phyloP scores from a whole-genome alignment of 1,140 invertebrate species.

The Drosophila tsacasi region DNA sequence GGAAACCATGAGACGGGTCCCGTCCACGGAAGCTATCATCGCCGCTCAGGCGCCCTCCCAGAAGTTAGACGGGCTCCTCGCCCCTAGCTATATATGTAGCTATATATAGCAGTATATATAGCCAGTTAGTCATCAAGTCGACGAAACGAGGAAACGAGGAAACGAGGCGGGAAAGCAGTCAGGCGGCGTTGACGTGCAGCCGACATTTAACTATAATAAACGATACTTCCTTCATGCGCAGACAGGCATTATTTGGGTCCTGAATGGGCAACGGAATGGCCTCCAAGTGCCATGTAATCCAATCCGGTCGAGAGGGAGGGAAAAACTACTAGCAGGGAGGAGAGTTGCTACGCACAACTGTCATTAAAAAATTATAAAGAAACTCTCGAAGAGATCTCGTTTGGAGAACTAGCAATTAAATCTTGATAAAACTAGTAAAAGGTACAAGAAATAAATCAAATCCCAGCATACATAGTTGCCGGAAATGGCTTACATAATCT shows the following conservation, averaged over 20 bases:
- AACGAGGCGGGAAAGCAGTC: slow-evolving; percentile 6
- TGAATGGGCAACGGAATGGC: slow-evolving; percentile 6
- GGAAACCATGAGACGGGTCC: slow-evolving; percentile 59
- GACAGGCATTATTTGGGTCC: slow-evolving; percentile 31
- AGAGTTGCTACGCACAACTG: background rate
- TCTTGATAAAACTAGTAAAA: background rate
- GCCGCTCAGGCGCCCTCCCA: slow-evolving; percentile 38
- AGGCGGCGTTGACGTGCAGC: slow-evolving; percentile 57
- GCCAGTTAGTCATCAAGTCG: slow-evolving; percentile 50
- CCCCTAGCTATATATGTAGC: no score
- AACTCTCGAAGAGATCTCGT: background rate
- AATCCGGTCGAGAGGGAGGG: slow-evolving; percentile 13
- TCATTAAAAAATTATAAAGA: background rate
- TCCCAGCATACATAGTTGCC: background rate
- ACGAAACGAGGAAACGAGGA: slow-evolving; percentile 1
- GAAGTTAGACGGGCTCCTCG: slow-evolving; percentile 10
- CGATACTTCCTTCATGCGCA: slow-evolving; percentile 68
- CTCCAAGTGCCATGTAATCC: slow-evolving; percentile 38
- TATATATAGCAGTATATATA: background rate
- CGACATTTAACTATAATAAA: slow-evolving; percentile 77
- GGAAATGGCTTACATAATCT: slow-evolving; percentile 47
- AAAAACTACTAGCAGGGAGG: no score
- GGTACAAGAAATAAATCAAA: background rate
- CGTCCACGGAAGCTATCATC: slow-evolving; percentile 54
- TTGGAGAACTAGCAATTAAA: background rate